Evolutionary conservation across 2,797 vertebrate species (phyloP).

Genomic region (Melanotaenia nigrans): DNA sequence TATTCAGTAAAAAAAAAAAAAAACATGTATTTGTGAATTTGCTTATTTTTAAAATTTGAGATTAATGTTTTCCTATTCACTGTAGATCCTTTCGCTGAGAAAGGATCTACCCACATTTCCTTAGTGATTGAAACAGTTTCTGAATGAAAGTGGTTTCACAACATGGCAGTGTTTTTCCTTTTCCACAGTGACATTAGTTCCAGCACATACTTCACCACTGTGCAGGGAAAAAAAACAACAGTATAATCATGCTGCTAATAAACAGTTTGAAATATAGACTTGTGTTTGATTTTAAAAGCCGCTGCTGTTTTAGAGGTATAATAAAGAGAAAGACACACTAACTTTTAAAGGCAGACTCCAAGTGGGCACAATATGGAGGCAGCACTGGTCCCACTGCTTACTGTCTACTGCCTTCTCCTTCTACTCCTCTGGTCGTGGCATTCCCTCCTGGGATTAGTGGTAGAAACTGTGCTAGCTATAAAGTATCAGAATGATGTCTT

Average conservation of each 20-base stretch:
- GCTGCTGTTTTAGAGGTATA: slow-evolving; percentile 3
- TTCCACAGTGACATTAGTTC: background rate
- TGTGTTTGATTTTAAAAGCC: background rate
- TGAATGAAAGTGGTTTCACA: background rate
- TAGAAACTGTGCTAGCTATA: slow-evolving; percentile 49
- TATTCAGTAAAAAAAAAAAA: background rate
- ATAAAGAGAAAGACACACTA: slow-evolving; percentile 25
- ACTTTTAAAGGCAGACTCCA: slow-evolving; percentile 12
- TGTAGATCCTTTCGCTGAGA: background rate
- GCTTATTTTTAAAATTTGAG: background rate
- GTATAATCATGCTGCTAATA: background rate
- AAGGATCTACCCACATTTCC: background rate
- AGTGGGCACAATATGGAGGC: slow-evolving; percentile 22
- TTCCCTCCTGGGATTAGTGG: slow-evolving; percentile 49
- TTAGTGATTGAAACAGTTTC: background rate
- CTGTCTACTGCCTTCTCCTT: slow-evolving; percentile 12
- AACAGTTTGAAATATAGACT: slow-evolving; percentile 1
- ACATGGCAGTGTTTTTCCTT: background rate
- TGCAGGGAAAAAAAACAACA: background rate
- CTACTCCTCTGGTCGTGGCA: background rate
- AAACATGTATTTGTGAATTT: background rate
- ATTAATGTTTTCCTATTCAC: background rate
- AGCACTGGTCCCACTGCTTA: slow-evolving; percentile 18
- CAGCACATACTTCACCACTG: background rate
- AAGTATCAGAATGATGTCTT: slow-evolving; percentile 43